phyloP scores from a whole-genome alignment of 2,888 invertebrate species.

The Automeris io region DNA sequence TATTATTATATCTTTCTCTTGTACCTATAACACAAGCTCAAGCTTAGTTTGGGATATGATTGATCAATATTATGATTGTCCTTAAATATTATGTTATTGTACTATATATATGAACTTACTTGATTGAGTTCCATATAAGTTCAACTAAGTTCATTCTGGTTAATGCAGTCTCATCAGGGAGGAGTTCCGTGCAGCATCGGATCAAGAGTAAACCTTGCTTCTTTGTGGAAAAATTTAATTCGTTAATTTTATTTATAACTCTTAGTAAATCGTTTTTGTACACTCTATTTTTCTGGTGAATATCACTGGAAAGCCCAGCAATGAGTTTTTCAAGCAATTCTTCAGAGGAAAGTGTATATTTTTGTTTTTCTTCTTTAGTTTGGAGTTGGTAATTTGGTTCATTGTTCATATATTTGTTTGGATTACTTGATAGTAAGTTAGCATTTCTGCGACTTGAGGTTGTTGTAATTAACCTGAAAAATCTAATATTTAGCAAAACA shows the following conservation, averaged over 20 bases:
- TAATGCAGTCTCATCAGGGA: constrained; percentile 66
- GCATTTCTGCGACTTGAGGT: not conserved
- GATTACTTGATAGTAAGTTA: not conserved
- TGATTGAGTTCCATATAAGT: constrained; percentile 72
- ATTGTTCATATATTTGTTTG: not conserved
- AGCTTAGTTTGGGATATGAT: too few species aligned
- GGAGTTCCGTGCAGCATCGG: constrained; percentile 71
- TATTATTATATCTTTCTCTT: too few species aligned
- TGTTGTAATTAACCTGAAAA: constrained; percentile 1
- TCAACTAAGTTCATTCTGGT: constrained; percentile 68
- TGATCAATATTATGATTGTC: too few species aligned
- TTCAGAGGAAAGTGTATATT: constrained; percentile 23
- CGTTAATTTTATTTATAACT: constrained; percentile 50
- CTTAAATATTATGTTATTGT: not conserved
- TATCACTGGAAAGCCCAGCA: constrained; percentile 51
- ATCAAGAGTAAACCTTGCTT: constrained; percentile 70
- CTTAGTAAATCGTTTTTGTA: constrained; percentile 62
- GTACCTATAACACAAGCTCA: too few species aligned
- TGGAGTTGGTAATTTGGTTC: not conserved
- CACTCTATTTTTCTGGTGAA: constrained; percentile 60
- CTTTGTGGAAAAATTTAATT: constrained; percentile 53
- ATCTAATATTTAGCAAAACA: not conserved
- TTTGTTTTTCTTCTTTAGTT: not conserved
- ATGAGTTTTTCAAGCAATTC: constrained; percentile 58
- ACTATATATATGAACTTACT: constrained; percentile 32